phyloP scores from a whole-genome alignment of 2,888 invertebrate species.

The Vandiemenella viatica region DNA sequence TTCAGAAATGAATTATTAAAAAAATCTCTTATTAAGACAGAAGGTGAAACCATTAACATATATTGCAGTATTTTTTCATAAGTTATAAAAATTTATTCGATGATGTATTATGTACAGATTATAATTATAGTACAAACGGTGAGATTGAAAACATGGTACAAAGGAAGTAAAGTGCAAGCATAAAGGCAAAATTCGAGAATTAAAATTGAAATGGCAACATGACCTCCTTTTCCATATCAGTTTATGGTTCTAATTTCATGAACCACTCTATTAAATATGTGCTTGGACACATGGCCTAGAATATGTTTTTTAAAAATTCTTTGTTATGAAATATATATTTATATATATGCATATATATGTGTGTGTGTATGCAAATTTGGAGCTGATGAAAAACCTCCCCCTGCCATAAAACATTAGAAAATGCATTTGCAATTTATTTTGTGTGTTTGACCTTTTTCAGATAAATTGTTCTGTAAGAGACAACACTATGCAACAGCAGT shows the following conservation, averaged over 20 bases:
- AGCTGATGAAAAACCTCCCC: slow-evolving; percentile 10
- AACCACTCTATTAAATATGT: too few species aligned
- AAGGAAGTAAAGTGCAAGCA: slow-evolving; percentile 15
- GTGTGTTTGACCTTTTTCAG: slow-evolving; percentile 1
- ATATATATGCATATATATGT: too few species aligned
- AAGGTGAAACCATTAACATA: background rate
- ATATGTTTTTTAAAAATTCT: slow-evolving; percentile 6
- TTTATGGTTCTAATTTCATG: slow-evolving; percentile 5
- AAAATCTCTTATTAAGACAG: too few species aligned
- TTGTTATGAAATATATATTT: background rate
- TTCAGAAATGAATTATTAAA: too few species aligned
- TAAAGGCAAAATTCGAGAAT: slow-evolving; percentile 15
- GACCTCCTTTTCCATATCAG: slow-evolving; percentile 7
- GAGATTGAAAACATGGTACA: slow-evolving; percentile 15
- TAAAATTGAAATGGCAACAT: slow-evolving; percentile 14
- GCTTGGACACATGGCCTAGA: slow-evolving; percentile 12
- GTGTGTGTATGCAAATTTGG: slow-evolving; percentile 10
- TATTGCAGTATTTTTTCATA: background rate
- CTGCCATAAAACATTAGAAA: slow-evolving; percentile 5
- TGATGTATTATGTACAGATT: slow-evolving; percentile 16
- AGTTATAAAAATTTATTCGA: slow-evolving; percentile 16
- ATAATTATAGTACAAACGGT: slow-evolving; percentile 15
- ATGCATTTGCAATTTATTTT: background rate
- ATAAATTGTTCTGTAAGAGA: background rate
- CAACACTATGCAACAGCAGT: slow-evolving; percentile 2